phyloP scores from a whole-genome alignment of 2,888 invertebrate species.

The Tubulanus polymorphus region DNA sequence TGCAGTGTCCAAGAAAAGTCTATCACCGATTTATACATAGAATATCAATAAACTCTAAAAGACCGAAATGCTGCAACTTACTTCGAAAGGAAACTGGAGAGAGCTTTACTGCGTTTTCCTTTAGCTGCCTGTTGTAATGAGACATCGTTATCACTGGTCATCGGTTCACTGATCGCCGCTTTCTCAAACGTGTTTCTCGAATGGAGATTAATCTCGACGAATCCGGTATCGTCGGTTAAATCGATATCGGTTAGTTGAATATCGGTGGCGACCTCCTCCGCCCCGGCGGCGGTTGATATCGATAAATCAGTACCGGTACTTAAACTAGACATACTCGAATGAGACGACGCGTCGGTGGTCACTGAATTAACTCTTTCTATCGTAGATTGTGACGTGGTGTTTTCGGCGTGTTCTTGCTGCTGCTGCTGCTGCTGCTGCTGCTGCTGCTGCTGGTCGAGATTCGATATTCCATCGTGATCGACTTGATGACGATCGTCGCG shows the following conservation, averaged over 20 bases:
- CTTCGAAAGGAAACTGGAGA: no score
- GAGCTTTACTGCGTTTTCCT: no score
- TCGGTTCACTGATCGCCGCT: no score
- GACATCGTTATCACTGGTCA: no score
- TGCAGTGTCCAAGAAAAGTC: no score
- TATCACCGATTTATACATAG: no score
- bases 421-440: background rate
- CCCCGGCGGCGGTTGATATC: slow-evolving; percentile 36
- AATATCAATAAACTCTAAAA: no score
- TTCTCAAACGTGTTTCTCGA: slow-evolving; percentile 41
- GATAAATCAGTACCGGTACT: slow-evolving; percentile 46
- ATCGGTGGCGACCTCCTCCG: slow-evolving; percentile 29
- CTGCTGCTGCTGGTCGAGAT: background rate
- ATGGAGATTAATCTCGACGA: slow-evolving; percentile 44
- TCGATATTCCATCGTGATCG: background rate
- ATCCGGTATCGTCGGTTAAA: slow-evolving; percentile 42
- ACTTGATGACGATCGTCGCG: background rate
- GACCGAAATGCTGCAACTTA: no score
- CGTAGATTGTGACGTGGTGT: background rate
- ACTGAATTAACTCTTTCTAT: no score
- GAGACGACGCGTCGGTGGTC: slow-evolving; percentile 20
- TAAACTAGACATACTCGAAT: slow-evolving; percentile 45
- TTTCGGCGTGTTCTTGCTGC: background rate
- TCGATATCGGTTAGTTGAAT: slow-evolving; percentile 25
- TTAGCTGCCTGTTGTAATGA: no score